Evolutionary conservation across 1,140 invertebrate genomes (phyloP), one percentile per base, ranked within the genome.

Genomic region (Drosophila parvula): DNA sequence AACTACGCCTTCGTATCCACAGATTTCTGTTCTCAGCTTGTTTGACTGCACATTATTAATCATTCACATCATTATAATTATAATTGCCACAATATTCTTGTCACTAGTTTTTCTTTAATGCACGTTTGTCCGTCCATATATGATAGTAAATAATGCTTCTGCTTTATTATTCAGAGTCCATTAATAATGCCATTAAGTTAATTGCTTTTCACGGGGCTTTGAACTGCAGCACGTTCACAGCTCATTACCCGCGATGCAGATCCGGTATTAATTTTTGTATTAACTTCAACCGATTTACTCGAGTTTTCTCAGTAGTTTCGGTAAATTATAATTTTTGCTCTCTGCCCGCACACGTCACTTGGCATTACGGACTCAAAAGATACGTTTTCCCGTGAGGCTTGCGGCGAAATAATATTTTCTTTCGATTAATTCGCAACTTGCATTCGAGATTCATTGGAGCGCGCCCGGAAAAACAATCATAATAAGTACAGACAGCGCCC

Each of bases 401-500:
- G 30, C 50, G n/a, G 10, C 36, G 36, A 36, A 53, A 43, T 43
- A 47, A 50, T 57, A 56, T 75, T 57, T 44, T 38, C 40, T 16
- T 81, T 78, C 71, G 74, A 75, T 78, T 75, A 81, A 61, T 74
- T 64, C 27, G 41, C 48, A 38, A 65, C 53, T 71, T 62, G 53
- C 64, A 48, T 32, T 47, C 48, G 14, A 10, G 44, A 41, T 75
- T 65, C 61, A 78, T 51, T 53, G 44, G 18, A 43, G 68, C 51
- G 44, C 28, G 34, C n/a, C 18, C 62, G 30, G 65, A 18, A 38
- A 58, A 76, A 75, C 59, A 70, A 83, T 68, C 76, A 84, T 76
- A 68, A 73, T 79, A 60, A 64, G 74, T 70, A 53, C 58, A 50
- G 41, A 70, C 44, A 58, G 28, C 65, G 43, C 11, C 14, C 22